Evolutionary conservation across 2,888 invertebrate genomes (phyloP), one percentile per base, ranked within the genome.

Genomic region (Eristalis intricaria): DNA sequence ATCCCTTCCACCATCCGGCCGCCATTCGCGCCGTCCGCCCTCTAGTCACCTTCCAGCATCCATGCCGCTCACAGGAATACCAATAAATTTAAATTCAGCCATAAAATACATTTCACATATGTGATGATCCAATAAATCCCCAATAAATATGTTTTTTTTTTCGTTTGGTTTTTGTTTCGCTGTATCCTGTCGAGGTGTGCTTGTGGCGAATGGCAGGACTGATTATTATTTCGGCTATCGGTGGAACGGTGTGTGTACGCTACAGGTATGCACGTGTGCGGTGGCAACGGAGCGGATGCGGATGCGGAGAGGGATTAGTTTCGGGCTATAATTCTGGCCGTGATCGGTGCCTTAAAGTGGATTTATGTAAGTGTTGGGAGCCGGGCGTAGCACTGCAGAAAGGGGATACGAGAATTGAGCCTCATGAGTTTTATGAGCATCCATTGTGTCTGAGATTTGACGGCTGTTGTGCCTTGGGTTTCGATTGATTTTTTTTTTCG

Each of bases 21-120:
- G 22, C 58, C 23, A 26, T 19, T 11, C 19, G 22, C 7, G 23
- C 58, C 58, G n/a, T 4, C 22, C 19, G 23, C 19, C 38, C 40
- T 23, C 19, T 60, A 66, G 32, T 35, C 75, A 10, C 29, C 19
- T 29, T 40, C 19, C 11, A 40, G 35, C 64, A 15, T 19, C 35
- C 38, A 8, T 64, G 29, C 43, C 64, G 22, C 40, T 50, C 22
- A 43, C 61, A 68, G 22, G 50, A 63, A 75, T 50, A 76, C 58
- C 84, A 69, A 87, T 84, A 87, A 87, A 87, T 87, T 87, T 84
- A 87, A 84, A 87, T 87, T 84, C 76, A 87, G 35, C 79, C 84
- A 84, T 79, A 80, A 87, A 84, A 84, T 76, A 75, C 75, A 84
- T 87, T 87, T 76, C 84, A 79, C 83, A 87, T 87, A 84, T 87